Evolutionary conservation across 2,888 invertebrate species (phyloP), one percentile per base, ranked within the genome.

Genomic region (Anorthoa munda): DNA sequence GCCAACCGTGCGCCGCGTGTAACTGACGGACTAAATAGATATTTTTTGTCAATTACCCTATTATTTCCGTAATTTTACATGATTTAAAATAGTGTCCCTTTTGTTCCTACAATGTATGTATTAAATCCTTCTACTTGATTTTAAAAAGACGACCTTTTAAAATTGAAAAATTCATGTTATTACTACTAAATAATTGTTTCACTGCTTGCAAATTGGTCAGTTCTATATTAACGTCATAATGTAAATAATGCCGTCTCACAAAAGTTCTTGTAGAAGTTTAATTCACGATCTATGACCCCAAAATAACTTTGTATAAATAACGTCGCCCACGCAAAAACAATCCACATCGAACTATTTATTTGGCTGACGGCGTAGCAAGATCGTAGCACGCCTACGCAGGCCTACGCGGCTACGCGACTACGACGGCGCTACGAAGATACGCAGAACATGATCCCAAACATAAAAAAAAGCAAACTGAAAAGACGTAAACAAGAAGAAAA

Each of bases 361-460:
- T 53, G 7, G 26, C 56, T 50, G 67, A 53, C 58, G 67, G 66
- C 58, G 50, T 70, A 76, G 70, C 72, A 48, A 39, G 7, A 9
- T 55, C 58, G 75, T 69, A 74, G 74, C 68, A 53, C 61, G 75
- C 53, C 68, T 67, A 72, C 53, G 69, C 45, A 53, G 50, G 39
- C 46, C 56, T 72, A 69, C 23, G 59, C 48, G 39, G 46, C 23
- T 23, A 39, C 31, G 51, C 11, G 17, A 17, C 60, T 59, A 39
- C 39, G 39, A 39, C 23, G 48, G 18, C 45, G 60, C 71, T 66
- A 46, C 48, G 26, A 63, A 45, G 12, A 51, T 78, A 68, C 64
- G 53, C 4, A 50, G 48, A 64, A 64, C 21, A 58, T 26, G 26
- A 53, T 21, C 15, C 21, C 31, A 56, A 18, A 66, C 18, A 63